Evolutionary conservation across 1,140 invertebrate genomes (phyloP).

Genomic region (Heliconius congener): DNA sequence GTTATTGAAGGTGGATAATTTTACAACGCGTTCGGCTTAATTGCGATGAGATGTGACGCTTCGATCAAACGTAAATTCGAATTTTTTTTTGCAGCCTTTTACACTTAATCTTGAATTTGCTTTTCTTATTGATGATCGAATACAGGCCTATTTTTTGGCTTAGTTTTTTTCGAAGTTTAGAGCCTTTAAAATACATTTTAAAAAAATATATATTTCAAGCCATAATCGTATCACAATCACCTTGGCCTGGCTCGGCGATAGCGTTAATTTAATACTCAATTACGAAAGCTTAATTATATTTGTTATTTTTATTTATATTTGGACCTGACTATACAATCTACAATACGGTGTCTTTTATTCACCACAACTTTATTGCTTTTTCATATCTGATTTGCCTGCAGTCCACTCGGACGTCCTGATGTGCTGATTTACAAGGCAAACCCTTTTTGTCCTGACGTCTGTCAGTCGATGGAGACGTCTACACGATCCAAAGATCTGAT

Average conservation of each 20-base stretch:
- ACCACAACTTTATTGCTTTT: constrained; percentile 45
- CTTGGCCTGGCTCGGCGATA: not conserved
- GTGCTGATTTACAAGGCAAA: constrained; percentile 69
- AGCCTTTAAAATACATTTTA: not conserved
- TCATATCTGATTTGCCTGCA: constrained; percentile 57
- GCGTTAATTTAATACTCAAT: not conserved
- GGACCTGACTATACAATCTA: not conserved
- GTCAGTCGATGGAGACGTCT: constrained; percentile 66
- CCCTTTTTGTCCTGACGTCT: constrained; percentile 58
- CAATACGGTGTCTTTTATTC: not conserved
- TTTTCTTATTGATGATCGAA: not conserved
- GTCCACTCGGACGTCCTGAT: constrained; percentile 46
- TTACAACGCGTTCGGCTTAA: not conserved
- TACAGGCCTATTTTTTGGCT: not conserved
- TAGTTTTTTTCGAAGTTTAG: no score
- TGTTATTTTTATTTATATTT: not conserved
- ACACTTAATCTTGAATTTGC: not conserved
- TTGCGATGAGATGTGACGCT: not conserved
- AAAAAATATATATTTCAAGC: not conserved
- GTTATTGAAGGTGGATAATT: no score
- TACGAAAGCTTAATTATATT: not conserved
- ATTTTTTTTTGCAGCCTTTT: not conserved
- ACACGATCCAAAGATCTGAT: constrained; percentile 57
- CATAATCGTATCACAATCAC: not conserved
- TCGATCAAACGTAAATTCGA: not conserved